Conservation (phyloP, 2,113 vertebrate species). For the Eudorcas thomsonii region DNA sequence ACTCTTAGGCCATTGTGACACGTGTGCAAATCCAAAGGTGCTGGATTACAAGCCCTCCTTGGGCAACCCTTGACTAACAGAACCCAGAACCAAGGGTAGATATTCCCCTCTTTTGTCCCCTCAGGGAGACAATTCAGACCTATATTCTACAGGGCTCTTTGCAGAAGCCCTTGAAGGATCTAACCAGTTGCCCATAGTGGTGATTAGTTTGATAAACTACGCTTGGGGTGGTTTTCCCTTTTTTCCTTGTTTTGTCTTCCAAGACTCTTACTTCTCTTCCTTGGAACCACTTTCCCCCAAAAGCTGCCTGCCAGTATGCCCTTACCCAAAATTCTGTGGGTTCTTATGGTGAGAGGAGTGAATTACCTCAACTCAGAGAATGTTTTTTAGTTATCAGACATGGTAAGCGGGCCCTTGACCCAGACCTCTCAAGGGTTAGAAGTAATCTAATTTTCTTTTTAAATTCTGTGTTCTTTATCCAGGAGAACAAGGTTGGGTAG, state of each 20-base stretch:
- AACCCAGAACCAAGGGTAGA: background rate
- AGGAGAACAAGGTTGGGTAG: background rate
- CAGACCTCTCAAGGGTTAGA: background rate
- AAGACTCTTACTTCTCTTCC: background rate
- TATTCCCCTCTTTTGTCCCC: background rate
- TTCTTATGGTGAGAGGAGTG: background rate
- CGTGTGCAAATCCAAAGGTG: background rate
- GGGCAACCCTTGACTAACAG: background rate
- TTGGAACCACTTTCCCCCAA: background rate
- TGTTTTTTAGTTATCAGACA: background rate
- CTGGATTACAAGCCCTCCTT: background rate
- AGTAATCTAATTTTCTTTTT: background rate
- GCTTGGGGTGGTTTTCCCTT: background rate
- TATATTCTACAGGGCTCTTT: background rate
- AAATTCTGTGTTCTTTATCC: background rate
- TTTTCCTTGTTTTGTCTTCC: background rate
- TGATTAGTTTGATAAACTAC: background rate
- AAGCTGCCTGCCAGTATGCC: background rate
- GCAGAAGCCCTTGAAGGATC: background rate
- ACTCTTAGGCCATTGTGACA: background rate
- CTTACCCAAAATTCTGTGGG: background rate
- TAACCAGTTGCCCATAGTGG: background rate
- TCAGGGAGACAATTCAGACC: background rate
- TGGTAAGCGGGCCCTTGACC: background rate
- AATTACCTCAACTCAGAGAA: background rate